Conservation (phyloP, 2,888 invertebrate species). For the Myopa tessellatipennis region DNA sequence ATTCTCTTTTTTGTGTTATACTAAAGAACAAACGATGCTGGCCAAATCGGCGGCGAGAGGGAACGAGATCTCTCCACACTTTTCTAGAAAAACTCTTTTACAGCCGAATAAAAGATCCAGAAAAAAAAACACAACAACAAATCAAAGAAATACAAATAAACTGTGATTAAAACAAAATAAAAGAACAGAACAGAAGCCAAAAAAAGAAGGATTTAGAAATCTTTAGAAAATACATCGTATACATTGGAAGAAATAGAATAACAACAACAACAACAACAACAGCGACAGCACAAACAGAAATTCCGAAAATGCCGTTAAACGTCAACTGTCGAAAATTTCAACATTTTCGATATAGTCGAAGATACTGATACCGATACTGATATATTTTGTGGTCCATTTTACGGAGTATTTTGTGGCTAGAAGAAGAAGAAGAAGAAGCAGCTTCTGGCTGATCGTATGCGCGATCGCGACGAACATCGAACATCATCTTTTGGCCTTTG, state of each 20-base stretch:
- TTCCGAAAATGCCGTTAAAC: too few species aligned
- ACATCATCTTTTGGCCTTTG: too few species aligned
- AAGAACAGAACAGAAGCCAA: not conserved
- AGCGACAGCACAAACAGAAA: too few species aligned
- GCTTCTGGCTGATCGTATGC: not conserved
- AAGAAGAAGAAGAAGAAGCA: too few species aligned
- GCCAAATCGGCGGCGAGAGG: not conserved
- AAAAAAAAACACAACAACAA: not conserved
- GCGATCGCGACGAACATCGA: not conserved
- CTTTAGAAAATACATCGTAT: not conserved
- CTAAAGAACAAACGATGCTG: not conserved
- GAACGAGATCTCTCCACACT: not conserved
- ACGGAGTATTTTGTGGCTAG: too few species aligned
- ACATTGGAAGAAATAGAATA: too few species aligned
- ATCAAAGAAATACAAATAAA: not conserved
- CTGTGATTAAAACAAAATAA: not conserved
- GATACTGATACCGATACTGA: too few species aligned
- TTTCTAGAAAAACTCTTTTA: not conserved
- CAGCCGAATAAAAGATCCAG: not conserved
- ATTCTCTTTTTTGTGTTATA: too few species aligned
- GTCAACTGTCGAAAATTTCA: not conserved
- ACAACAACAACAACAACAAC: too few species aligned
- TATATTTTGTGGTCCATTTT: too few species aligned
- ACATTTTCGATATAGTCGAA: not conserved
- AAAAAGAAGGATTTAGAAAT: not conserved